A percentile compares a stretch with the other conserved stretches of the same genome.
Conservation (phyloP, 2,113 vertebrate species). For the Myiozetetes cayanensis region DNA sequence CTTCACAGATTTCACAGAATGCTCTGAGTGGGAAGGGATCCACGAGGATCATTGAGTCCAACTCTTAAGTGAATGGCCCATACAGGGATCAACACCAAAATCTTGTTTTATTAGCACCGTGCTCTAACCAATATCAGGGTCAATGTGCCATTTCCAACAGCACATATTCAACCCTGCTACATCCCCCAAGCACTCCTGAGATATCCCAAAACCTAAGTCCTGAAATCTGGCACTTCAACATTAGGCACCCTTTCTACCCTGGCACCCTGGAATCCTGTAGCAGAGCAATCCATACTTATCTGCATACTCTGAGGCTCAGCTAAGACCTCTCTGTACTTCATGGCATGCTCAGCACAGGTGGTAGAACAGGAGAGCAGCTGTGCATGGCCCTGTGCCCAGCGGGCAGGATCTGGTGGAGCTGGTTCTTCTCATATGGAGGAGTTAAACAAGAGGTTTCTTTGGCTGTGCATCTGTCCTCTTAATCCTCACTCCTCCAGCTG, state of each 20-base stretch:
- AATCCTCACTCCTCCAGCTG: neutral
- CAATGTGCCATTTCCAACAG: neutral
- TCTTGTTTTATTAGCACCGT: neutral
- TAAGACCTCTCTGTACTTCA: neutral
- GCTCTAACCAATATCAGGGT: neutral
- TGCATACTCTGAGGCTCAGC: neutral
- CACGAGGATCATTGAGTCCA: neutral
- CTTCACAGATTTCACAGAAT: neutral
- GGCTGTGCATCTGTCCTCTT: neutral
- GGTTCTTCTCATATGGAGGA: neutral
- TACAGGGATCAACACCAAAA: neutral
- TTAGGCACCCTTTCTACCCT: neutral
- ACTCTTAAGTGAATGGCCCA: neutral
- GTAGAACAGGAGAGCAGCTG: neutral
- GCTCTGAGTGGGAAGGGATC: neutral
- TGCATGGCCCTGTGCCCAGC: neutral
- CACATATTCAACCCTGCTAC: neutral
- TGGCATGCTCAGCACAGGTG: neutral
- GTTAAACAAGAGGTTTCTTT: neutral
- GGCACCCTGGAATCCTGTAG: neutral
- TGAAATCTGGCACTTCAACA: neutral
- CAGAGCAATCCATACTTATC: neutral
- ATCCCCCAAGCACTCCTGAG: neutral
- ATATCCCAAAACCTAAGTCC: neutral
- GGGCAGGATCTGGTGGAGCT: neutral